Percentiles rank a stretch among this genome's conserved stretches.
Evolutionary conservation across 2,113 vertebrate genomes (phyloP).

Genomic region (Archocentrus centrarchus): DNA sequence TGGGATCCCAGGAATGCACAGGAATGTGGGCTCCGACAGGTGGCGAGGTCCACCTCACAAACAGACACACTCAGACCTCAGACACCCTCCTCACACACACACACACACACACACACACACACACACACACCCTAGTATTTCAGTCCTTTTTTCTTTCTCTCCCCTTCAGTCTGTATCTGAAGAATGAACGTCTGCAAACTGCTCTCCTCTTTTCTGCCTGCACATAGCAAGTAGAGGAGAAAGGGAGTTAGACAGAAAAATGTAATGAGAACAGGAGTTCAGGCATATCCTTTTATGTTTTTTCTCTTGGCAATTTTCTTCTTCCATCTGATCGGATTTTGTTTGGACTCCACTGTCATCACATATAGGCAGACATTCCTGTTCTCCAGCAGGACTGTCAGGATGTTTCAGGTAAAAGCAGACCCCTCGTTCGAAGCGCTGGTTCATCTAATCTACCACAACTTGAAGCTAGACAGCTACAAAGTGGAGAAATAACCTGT

Average conservation of each 20-base stretch:
- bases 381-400: constrained; percentile 16
- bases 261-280: constrained; percentile 60
- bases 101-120: too few relatives aligned
- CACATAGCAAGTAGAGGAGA: constrained; percentile 15
- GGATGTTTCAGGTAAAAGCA: neutral
- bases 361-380: constrained; percentile 10
- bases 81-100: neutral
- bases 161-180: constrained; percentile 14
- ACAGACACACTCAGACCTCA: constrained; percentile 46
- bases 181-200: constrained; percentile 69
- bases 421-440: neutral
- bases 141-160: neutral
- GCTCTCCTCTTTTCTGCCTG: constrained; percentile 40
- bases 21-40: constrained; percentile 75
- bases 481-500: constrained; percentile 54
- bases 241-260: constrained; percentile 24
- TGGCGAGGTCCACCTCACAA: constrained; percentile 56
- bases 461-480: constrained; percentile 27
- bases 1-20: constrained; percentile 67
- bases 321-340: constrained; percentile 40
- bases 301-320: constrained; percentile 47
- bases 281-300: constrained; percentile 65
- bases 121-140: neutral
- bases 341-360: constrained; percentile 32
- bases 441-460: constrained; percentile 29